phyloP scores from a whole-genome alignment of 2,113 vertebrate genomes.

The Turnix velox region DNA sequence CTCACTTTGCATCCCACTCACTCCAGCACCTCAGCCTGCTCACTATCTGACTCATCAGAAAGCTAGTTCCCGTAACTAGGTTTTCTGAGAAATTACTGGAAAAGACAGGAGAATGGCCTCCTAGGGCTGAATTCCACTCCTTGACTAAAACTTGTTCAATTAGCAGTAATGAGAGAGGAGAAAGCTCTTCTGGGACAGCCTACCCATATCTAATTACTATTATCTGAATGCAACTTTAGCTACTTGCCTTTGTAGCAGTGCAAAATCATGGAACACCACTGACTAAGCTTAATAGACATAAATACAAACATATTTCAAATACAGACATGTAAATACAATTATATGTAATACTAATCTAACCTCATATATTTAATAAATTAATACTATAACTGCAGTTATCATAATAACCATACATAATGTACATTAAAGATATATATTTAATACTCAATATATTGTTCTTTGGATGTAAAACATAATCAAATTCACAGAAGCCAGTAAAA shows the following conservation, averaged over 20 bases:
- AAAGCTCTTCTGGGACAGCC: not conserved
- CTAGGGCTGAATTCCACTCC: not conserved
- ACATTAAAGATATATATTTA: not conserved
- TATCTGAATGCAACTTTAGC: too few relatives aligned
- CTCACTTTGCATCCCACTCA: not conserved
- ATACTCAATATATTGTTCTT: not conserved
- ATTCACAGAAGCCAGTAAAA: not conserved
- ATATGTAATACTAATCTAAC: not conserved
- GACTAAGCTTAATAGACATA: not conserved
- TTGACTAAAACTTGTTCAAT: not conserved
- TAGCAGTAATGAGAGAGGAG: not conserved
- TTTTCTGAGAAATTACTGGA: not conserved
- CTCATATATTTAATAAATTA: not conserved
- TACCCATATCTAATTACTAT: not conserved
- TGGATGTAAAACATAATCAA: not conserved
- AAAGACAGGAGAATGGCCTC: not conserved
- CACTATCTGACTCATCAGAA: not conserved
- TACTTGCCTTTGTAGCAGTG: not conserved
- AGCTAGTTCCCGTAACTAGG: not conserved
- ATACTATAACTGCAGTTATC: not conserved
- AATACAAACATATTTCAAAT: not conserved
- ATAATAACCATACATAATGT: not conserved
- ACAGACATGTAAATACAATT: not conserved
- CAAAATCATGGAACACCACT: not conserved
- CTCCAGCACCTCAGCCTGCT: not conserved